Percentiles rank a stretch among this genome's conserved stretches.
phyloP scores from a whole-genome alignment of 2,888 invertebrate genomes.

The Drosophila barbarae region DNA sequence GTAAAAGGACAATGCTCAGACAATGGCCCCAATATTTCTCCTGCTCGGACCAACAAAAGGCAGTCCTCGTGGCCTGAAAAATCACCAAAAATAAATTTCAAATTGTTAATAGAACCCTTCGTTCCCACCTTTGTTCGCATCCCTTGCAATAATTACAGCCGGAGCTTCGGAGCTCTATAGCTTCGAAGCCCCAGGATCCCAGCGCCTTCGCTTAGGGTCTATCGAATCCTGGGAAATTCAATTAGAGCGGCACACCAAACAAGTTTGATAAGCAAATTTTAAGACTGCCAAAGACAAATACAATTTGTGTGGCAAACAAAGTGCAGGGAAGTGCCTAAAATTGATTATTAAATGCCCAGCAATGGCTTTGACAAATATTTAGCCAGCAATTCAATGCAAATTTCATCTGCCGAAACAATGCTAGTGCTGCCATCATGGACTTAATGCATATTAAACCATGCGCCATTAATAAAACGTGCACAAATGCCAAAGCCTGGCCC shows the following conservation, averaged over 20 bases:
- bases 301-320: slow-evolving; percentile 42
- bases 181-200: not conserved
- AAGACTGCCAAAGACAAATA: slow-evolving; percentile 37
- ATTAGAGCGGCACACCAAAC: slow-evolving; percentile 37
- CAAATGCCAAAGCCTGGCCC: slow-evolving; percentile 58
- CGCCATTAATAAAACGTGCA: slow-evolving; percentile 67
- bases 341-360: slow-evolving; percentile 37
- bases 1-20: slow-evolving; percentile 49
- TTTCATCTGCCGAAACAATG: slow-evolving; percentile 41
- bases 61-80: slow-evolving; percentile 22
- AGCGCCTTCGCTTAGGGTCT: not conserved
- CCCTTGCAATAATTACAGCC: slow-evolving; percentile 27
- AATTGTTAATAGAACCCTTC: slow-evolving; percentile 48
- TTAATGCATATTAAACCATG: slow-evolving; percentile 55
- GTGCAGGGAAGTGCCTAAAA: slow-evolving; percentile 39
- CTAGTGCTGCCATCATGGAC: slow-evolving; percentile 31
- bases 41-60: slow-evolving; percentile 38
- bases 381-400: slow-evolving; percentile 41
- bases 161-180: not conserved
- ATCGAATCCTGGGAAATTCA: slow-evolving; percentile 27
- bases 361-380: slow-evolving; percentile 43
- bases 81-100: slow-evolving; percentile 43
- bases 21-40: slow-evolving; percentile 51
- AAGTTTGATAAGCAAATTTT: slow-evolving; percentile 32
- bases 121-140: not conserved